Conservation (phyloP, 2,113 vertebrate species). For the Potamarius usumacintae region DNA sequence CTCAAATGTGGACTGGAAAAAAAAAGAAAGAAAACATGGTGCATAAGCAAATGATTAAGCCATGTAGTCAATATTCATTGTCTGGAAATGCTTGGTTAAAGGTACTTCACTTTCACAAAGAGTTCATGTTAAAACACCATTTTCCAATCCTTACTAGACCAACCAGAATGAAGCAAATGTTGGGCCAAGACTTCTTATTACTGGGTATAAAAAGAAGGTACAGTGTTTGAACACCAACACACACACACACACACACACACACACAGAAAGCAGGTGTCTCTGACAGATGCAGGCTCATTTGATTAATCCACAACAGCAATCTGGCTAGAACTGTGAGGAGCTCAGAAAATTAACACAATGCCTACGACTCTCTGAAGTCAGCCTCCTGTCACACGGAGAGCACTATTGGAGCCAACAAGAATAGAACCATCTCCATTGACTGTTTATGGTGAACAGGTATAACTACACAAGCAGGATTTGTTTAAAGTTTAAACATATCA, state of each 20-base stretch:
- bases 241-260: slow-evolving; percentile 35
- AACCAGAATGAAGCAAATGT: not conserved
- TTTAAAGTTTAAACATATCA: slow-evolving; percentile 55
- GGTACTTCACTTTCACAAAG: not conserved
- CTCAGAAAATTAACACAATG: slow-evolving; percentile 25
- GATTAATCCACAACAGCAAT: slow-evolving; percentile 22
- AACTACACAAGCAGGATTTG: slow-evolving; percentile 25
- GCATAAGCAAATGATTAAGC: not conserved
- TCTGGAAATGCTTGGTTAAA: not conserved
- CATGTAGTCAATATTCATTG: not conserved
- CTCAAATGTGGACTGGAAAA: not conserved
- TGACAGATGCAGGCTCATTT: slow-evolving; percentile 39
- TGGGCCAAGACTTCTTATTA: not conserved
- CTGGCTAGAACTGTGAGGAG: slow-evolving; percentile 36
- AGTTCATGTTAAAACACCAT: not conserved
- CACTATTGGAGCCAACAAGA: slow-evolving; percentile 8
- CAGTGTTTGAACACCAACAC: slow-evolving; percentile 13
- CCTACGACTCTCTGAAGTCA: slow-evolving; percentile 6
- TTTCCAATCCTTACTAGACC: not conserved
- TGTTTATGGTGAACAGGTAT: slow-evolving; percentile 13
- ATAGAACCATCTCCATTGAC: slow-evolving; percentile 7
- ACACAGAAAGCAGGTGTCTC: slow-evolving; percentile 43
- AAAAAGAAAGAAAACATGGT: not conserved
- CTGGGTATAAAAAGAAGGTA: slow-evolving; percentile 6
- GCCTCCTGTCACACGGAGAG: slow-evolving; percentile 7